These are phyloP conservation scores for Ormyrus labotus DNA, from an alignment of 2,888 invertebrate species.

Conservation along the genomic window DNA sequence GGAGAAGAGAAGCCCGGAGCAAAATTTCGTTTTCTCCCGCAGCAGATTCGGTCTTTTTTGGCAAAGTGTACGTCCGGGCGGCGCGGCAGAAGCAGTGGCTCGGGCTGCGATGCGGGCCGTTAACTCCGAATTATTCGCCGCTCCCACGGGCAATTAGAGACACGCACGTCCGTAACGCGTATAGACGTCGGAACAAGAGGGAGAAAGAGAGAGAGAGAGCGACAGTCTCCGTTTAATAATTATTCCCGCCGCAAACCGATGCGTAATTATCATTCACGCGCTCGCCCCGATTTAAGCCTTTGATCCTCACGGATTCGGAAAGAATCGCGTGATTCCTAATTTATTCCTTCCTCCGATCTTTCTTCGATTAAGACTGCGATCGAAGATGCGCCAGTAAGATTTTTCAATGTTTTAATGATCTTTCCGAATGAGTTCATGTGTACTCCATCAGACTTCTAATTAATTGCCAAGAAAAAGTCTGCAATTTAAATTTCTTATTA, in stretches of 20 bases:
- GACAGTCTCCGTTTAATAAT: conserved; percentile 25
- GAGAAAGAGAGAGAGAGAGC: too few species aligned
- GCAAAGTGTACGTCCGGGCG: conserved; percentile 55
- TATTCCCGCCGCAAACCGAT: conserved; percentile 16
- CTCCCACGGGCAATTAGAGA: conserved; percentile 29
- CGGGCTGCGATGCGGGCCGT: conserved; percentile 65
- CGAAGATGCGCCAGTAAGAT: conserved; percentile 11
- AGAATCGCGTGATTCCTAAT: conserved; percentile 31
- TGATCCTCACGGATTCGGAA: conserved; percentile 12
- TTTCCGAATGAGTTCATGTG: too few species aligned
- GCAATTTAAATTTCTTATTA: too few species aligned
- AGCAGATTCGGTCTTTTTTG: background rate
- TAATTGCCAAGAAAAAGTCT: too few species aligned
- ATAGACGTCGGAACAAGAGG: conserved; percentile 1
- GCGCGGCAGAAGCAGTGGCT: conserved; percentile 13
- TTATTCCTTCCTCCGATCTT: conserved; percentile 22
- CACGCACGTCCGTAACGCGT: conserved; percentile 18
- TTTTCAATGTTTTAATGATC: background rate
- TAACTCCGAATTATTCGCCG: conserved; percentile 56
- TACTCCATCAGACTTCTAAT: too few species aligned
- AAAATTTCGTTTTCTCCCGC: too few species aligned
- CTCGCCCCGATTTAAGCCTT: conserved; percentile 17
- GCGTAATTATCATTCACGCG: conserved; percentile 38
- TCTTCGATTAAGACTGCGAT: conserved; percentile 26
- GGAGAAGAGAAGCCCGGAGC: too few species aligned